Conservation (phyloP, 35 echinoderm and acorn worm species). For the Lytechinus variegatus region DNA sequence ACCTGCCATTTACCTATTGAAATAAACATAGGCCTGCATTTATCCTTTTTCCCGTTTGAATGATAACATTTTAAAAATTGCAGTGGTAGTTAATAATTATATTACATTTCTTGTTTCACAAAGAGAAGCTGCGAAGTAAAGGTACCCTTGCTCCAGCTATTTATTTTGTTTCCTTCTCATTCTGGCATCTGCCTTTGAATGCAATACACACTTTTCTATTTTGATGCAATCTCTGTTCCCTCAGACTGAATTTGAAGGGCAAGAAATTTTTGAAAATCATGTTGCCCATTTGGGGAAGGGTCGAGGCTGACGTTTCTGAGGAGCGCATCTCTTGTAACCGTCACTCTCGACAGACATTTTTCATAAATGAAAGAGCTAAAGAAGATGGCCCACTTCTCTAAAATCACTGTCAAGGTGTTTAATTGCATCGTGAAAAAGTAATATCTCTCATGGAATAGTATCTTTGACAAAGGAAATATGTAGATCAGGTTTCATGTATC, state of each 20-base stretch:
- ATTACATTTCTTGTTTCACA: background rate
- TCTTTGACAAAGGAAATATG: background rate
- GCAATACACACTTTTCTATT: background rate
- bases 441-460: background rate
- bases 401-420: background rate
- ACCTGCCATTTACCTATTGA: too few relatives aligned
- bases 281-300: background rate
- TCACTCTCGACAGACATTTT: slow-evolving; percentile 1
- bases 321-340: background rate
- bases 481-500: too few relatives aligned
- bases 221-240: background rate
- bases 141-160: background rate
- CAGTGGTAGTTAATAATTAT: too few relatives aligned
- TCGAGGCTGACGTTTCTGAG: background rate
- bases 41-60: too few relatives aligned
- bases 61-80: too few relatives aligned
- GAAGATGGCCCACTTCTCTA: background rate
- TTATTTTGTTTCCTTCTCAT: background rate
- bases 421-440: background rate
- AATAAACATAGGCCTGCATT: too few relatives aligned
- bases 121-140: background rate
- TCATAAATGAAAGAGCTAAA: background rate
- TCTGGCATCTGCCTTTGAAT: background rate
- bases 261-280: background rate
- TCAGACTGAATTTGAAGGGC: background rate